phyloP scores from a whole-genome alignment of 2,888 invertebrate genomes.

The Synanthedon vespiformis region DNA sequence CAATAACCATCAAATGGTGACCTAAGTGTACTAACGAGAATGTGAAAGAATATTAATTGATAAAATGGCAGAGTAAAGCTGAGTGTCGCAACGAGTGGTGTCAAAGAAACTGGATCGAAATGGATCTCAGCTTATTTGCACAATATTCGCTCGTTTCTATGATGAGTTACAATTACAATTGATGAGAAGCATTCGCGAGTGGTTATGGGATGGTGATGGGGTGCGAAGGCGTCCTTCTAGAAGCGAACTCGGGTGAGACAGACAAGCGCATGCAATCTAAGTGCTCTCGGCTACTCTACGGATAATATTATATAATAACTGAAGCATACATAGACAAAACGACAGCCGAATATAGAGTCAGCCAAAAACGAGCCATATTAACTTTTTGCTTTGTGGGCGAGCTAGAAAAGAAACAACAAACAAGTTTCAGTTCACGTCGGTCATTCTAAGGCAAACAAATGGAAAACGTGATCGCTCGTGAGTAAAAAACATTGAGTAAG shows the following conservation, averaged over 20 bases:
- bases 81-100: slow-evolving; percentile 20
- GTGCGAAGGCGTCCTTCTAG: slow-evolving; percentile 11
- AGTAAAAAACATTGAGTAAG: slow-evolving; percentile 22
- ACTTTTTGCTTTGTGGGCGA: slow-evolving; percentile 66
- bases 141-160: slow-evolving; percentile 22
- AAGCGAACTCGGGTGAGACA: slow-evolving; percentile 35
- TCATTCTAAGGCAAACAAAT: slow-evolving; percentile 41
- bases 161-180: slow-evolving; percentile 5
- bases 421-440: slow-evolving; percentile 9
- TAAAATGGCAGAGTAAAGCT: slow-evolving; percentile 28
- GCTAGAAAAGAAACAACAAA: slow-evolving; percentile 52
- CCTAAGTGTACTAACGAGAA: too few relatives aligned
- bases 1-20: too few relatives aligned
- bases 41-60: too few relatives aligned
- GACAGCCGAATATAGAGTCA: slow-evolving; percentile 67
- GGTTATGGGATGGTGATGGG: slow-evolving; percentile 15
- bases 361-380: slow-evolving; percentile 69
- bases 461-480: slow-evolving; percentile 45
- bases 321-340: slow-evolving; percentile 69
- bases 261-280: slow-evolving; percentile 34
- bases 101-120: too few relatives aligned
- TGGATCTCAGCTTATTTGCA: slow-evolving; percentile 61
- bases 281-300: slow-evolving; percentile 24
- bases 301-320: slow-evolving; percentile 39
- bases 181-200: slow-evolving; percentile 30